Evolutionary conservation across 2,113 vertebrate species (phyloP).

Genomic region (Neoarius graeffei): DNA sequence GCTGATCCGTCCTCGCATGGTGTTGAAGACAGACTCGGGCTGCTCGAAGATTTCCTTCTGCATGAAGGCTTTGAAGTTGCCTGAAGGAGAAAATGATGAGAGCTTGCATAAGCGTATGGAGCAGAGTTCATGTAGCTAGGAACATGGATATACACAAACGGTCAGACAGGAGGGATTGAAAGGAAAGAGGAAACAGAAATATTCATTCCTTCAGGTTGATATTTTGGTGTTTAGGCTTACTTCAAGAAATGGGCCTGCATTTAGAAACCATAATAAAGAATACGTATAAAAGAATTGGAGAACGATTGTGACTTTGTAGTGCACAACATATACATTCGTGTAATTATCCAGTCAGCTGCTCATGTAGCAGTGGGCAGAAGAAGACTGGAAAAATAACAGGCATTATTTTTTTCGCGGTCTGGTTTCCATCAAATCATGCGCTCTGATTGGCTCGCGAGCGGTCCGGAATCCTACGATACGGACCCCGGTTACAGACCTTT

Average conservation of each 20-base stretch:
- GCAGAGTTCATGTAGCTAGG: not conserved
- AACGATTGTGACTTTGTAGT: too few species aligned
- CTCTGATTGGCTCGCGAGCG: too few species aligned
- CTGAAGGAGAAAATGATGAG: constrained; percentile 61
- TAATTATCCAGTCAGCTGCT: not conserved
- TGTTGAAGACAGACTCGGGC: constrained; percentile 93
- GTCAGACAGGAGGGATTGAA: not conserved
- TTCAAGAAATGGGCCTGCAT: not conserved
- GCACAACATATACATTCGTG: not conserved
- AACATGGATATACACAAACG: not conserved
- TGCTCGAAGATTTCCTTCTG: constrained; percentile 99
- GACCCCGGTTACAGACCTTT: too few species aligned
- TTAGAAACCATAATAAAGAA: not conserved
- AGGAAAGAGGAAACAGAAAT: too few species aligned
- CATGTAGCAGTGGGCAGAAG: not conserved
- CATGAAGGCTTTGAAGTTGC: constrained; percentile 95
- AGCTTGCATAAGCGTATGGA: constrained; percentile 19
- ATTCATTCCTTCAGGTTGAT: not conserved
- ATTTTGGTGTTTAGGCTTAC: not conserved
- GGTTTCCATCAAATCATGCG: too few species aligned
- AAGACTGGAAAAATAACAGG: not conserved
- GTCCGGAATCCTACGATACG: too few species aligned
- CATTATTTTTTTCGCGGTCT: too few species aligned
- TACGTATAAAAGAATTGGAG: not conserved
- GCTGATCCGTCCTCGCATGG: constrained; percentile 95